A percentile compares a stretch with the other conserved stretches of the same genome.
These are phyloP conservation scores for Pangasius macronema DNA, from an alignment of 2,797 vertebrate genomes.

Conservation along the genomic window DNA sequence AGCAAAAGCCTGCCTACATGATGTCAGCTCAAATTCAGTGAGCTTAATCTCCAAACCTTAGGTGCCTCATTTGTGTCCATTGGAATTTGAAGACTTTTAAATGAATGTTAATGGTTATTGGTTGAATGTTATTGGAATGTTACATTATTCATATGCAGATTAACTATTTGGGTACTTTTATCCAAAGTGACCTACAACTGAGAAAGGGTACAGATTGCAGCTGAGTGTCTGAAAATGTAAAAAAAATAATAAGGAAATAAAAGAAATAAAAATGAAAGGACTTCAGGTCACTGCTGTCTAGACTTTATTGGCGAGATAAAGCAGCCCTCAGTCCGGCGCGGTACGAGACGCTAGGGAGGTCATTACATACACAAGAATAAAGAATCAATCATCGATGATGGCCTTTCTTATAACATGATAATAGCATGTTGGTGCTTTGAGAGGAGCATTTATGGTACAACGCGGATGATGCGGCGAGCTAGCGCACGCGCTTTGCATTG, in stretches of 20 bases:
- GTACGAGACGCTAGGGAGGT: neutral
- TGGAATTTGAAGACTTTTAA: neutral
- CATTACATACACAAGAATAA: neutral
- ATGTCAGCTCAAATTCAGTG: neutral
- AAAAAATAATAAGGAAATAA: neutral
- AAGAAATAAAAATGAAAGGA: neutral
- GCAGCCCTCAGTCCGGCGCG: too few relatives aligned
- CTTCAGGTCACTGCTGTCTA: slow-evolving; percentile 7
- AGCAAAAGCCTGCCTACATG: neutral
- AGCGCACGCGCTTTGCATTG: neutral
- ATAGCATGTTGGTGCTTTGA: slow-evolving; percentile 12
- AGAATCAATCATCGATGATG: slow-evolving; percentile 24
- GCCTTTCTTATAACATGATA: neutral
- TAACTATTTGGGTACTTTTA: neutral
- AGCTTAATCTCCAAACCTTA: neutral
- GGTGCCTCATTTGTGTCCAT: neutral
- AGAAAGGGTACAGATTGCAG: neutral
- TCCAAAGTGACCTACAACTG: neutral
- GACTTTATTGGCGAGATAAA: slow-evolving; percentile 14
- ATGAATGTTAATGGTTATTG: too few relatives aligned
- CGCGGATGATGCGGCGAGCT: neutral
- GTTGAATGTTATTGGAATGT: too few relatives aligned
- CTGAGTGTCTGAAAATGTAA: neutral
- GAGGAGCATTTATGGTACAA: neutral
- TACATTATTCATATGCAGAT: too few relatives aligned